Evolutionary conservation across 37 sponge, comb jelly and placozoan species (phyloP).

Genomic region (Oopsacas minuta): DNA sequence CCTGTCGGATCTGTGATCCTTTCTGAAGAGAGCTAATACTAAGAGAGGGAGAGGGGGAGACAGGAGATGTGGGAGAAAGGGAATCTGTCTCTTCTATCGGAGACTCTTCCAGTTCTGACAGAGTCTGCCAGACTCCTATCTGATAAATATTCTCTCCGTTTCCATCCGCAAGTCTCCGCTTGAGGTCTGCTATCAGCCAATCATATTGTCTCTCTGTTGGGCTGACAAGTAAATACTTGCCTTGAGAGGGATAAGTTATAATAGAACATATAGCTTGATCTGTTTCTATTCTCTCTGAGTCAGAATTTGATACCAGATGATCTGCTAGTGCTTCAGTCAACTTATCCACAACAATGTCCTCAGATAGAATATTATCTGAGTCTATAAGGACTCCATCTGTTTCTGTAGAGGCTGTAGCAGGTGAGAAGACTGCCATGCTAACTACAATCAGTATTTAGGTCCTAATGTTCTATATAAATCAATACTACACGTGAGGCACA

Average conservation of each 20-base stretch:
- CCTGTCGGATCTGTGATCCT: neutral
- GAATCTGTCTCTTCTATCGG: neutral
- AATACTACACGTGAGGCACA: too few species aligned
- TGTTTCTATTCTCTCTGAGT: neutral
- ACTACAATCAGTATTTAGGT: neutral
- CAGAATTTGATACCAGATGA: neutral
- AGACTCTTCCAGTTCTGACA: neutral
- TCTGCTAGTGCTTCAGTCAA: too few species aligned
- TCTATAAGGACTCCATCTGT: neutral
- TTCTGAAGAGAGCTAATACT: constrained; percentile 24
- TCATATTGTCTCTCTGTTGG: constrained; percentile 69
- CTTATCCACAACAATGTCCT: neutral
- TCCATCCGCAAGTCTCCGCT: constrained; percentile 56
- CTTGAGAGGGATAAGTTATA: neutral
- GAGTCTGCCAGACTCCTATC: constrained; percentile 52
- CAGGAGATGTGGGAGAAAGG: neutral
- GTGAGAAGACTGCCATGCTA: neutral
- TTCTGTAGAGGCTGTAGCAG: neutral
- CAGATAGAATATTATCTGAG: neutral
- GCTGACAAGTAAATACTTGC: constrained; percentile 25
- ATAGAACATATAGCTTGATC: too few species aligned
- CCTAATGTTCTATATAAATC: too few species aligned
- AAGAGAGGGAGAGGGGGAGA: neutral
- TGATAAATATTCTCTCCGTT: constrained; percentile 87
- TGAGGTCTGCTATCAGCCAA: constrained; percentile 40